These are phyloP conservation scores for Myoxocephalus aenaeus DNA, from an alignment of 2,797 vertebrate species.

Conservation along the genomic window DNA sequence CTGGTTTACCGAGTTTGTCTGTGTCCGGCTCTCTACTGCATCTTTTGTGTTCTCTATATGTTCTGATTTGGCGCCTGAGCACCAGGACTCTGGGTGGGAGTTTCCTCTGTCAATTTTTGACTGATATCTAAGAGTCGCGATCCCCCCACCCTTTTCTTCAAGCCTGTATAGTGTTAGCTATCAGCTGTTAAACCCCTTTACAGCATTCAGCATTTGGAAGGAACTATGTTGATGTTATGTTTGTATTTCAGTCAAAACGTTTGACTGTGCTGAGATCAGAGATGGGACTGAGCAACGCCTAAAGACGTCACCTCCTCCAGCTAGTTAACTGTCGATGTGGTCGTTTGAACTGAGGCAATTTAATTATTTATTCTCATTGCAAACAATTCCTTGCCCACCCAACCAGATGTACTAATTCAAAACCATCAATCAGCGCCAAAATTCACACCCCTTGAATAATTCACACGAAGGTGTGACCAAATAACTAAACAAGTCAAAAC, in stretches of 20 bases:
- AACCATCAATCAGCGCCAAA: neutral
- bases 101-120: too few species aligned
- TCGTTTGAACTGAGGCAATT: neutral
- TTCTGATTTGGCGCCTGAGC: neutral
- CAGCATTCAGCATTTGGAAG: neutral
- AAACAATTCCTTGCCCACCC: neutral
- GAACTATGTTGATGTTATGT: neutral
- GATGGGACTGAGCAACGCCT: too few species aligned
- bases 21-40: neutral
- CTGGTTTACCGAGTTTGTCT: neutral
- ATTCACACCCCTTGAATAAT: neutral
- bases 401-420: neutral
- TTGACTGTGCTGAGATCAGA: too few species aligned
- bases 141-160: too few species aligned
- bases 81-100: too few species aligned
- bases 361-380: neutral
- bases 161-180: neutral
- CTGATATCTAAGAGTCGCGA: neutral
- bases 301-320: too few species aligned
- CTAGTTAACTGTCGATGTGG: neutral
- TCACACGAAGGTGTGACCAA: neutral
- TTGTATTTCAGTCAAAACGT: neutral
- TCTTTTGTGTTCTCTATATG: neutral
- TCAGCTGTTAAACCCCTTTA: neutral
- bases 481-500: neutral